These are phyloP conservation scores for Brenthis hecate DNA, from an alignment of 2,888 invertebrate genomes.

Conservation along the genomic window DNA sequence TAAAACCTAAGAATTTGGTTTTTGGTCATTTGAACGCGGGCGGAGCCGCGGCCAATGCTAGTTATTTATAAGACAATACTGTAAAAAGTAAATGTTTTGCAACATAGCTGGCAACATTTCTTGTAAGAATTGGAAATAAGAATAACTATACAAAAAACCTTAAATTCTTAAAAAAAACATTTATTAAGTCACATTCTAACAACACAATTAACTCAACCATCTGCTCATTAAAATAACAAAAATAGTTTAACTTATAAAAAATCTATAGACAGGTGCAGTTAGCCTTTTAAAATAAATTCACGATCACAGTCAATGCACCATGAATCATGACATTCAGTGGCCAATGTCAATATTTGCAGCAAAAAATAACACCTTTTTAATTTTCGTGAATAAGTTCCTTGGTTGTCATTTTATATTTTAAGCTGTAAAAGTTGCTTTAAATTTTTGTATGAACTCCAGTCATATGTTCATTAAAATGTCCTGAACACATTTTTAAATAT, in stretches of 20 bases:
- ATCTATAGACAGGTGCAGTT: neutral
- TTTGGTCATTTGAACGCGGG: too few species aligned
- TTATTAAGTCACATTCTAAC: neutral
- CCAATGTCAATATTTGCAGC: conserved; percentile 22
- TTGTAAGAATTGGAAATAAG: neutral
- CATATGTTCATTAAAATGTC: too few species aligned
- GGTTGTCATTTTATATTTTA: neutral
- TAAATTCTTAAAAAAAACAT: neutral
- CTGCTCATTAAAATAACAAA: neutral
- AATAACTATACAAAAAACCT: too few species aligned
- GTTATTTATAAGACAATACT: too few species aligned
- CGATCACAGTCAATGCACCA: conserved; percentile 22
- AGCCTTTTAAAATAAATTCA: conserved; percentile 1
- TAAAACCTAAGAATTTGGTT: too few species aligned
- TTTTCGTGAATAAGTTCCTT: conserved; percentile 7
- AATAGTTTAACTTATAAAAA: conserved; percentile 2
- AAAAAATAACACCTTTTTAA: conserved; percentile 17
- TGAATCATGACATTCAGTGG: conserved; percentile 32
- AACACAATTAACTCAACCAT: neutral
- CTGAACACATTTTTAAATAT: too few species aligned
- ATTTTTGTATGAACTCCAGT: too few species aligned
- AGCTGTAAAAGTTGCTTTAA: too few species aligned
- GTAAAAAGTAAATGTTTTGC: too few species aligned
- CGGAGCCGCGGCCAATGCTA: too few species aligned
- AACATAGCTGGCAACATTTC: neutral